phyloP scores from a whole-genome alignment of 2,888 invertebrate species.

The Aphodius sticticus region DNA sequence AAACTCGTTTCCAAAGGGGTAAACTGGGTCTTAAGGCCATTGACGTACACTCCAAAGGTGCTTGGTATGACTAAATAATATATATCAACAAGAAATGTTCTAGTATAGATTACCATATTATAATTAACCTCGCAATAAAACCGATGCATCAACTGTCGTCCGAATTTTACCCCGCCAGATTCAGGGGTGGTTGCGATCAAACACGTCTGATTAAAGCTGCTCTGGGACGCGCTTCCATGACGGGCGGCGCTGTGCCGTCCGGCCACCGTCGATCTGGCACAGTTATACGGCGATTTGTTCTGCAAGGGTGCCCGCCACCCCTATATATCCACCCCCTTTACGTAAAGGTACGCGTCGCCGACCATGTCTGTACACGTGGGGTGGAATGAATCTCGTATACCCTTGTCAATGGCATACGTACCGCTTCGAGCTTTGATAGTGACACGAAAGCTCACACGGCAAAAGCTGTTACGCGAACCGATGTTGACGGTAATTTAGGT shows the following conservation, averaged over 20 bases:
- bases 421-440: neutral
- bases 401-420: neutral
- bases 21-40: no score
- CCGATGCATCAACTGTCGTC: no score
- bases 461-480: neutral
- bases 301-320: conserved; percentile 51
- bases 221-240: conserved; percentile 31
- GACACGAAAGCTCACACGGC: neutral
- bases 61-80: no score
- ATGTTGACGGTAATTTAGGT: neutral
- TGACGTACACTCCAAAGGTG: no score
- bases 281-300: conserved; percentile 56
- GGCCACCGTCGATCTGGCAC: conserved; percentile 48
- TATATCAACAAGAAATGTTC: no score
- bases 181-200: conserved; percentile 44
- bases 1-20: no score
- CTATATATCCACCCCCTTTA: neutral
- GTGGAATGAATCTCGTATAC: neutral
- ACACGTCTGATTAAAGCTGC: conserved; percentile 48
- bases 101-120: no score
- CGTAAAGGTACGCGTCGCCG: conserved; percentile 4
- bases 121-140: no score
- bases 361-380: neutral
- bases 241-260: conserved; percentile 13
- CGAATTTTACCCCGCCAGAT: no score